Base-by-base conservation (phyloP, 2,888 invertebrate species). In the Catocala fraxini region DNA sequence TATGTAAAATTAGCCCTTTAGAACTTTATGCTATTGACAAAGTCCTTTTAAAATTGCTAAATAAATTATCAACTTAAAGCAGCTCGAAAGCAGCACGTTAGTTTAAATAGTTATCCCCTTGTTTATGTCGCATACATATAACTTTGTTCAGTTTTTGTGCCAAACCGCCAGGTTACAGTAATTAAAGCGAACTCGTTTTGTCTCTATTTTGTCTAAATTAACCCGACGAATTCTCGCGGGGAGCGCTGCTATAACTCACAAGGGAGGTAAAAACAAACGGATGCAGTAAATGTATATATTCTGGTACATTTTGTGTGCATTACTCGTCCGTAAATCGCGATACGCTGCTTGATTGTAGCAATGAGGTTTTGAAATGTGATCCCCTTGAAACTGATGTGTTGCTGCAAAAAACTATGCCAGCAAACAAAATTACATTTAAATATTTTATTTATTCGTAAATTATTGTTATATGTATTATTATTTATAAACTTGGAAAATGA, bases 151-250 rank as follows among this genome's bases (percentile, higher is more conserved):
- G 49, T 77, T 70, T 73, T 70, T 77, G 57, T 59, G 55, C 62
- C 65, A 61, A 64, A 61, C 65, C 71, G 56, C 61, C 61, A 62
- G 63, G 65, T 54, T 45, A 58, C 72, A 66, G 73, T 77, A 72
- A 79, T 72, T 75, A 75, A 70, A 69, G 59, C 60, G 59, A 65
- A 60, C 57, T 69, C 35, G 63, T 72, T 61, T 72, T 64, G 63
- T 56, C 48, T 73, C 65, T 73, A 65, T 76, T 73, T 73, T 65
- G 64, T 45, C 59, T 34, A 76, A 73, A 73, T 73, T 73, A 76
- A 65, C 66, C 59, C 66, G 46, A 61, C 55, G 48, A 54, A 70
- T 63, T 61, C 57, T 59, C 59, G 60, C 13, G 70, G 64, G 60
- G 49, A 41, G 60, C 39, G 6, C 39, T 47, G 64, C 55, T 65